Conservation (phyloP, 1,140 invertebrate genomes). For the Drosophila hydei region DNA sequence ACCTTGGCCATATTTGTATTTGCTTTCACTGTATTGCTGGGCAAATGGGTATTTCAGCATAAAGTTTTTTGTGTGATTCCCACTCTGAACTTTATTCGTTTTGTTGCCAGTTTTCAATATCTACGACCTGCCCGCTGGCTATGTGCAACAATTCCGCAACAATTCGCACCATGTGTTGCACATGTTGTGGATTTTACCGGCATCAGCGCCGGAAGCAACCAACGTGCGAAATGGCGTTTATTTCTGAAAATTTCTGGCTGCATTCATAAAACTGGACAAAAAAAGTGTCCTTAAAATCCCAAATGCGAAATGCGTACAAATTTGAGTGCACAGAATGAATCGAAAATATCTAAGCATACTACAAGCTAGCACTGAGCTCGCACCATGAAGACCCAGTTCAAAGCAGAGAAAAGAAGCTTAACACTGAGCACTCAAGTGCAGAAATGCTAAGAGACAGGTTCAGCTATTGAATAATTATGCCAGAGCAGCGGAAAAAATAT, state of each 20-base stretch:
- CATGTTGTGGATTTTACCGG: constrained; percentile 4
- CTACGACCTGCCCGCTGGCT: not conserved
- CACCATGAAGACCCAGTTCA: too few species aligned
- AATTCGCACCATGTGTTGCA: constrained; percentile 3
- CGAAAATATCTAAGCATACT: too few species aligned
- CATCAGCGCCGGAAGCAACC: not conserved
- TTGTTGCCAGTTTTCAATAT: not conserved
- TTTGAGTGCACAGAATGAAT: too few species aligned
- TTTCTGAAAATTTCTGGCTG: not conserved
- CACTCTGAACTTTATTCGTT: not conserved
- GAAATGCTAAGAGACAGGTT: too few species aligned
- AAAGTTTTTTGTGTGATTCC: too few species aligned
- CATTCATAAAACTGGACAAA: not conserved
- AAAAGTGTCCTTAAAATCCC: not conserved
- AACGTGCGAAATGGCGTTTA: constrained; percentile 14
- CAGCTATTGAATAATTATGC: not conserved
- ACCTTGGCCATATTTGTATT: not conserved
- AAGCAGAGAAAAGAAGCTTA: too few species aligned
- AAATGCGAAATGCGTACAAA: not conserved
- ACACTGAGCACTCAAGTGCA: too few species aligned
- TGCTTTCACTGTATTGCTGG: too few species aligned
- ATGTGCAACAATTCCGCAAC: constrained; percentile 12
- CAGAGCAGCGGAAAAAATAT: not conserved
- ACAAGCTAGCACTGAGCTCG: too few species aligned
- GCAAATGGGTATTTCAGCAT: too few species aligned